These are phyloP conservation scores for Cyphomyrmex costatus DNA, from an alignment of 1,140 invertebrate genomes.

Conservation along the genomic window DNA sequence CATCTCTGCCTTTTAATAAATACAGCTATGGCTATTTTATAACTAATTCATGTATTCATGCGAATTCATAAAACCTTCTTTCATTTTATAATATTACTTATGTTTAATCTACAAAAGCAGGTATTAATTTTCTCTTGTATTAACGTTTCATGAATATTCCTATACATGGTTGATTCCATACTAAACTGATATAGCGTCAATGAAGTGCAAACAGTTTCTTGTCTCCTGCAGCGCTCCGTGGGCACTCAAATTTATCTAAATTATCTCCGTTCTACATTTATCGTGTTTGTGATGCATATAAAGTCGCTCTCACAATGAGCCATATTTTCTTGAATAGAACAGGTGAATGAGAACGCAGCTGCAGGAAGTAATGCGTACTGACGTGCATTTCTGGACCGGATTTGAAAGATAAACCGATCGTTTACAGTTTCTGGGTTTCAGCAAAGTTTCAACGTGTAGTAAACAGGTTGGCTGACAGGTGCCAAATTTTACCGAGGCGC, in stretches of 20 bases:
- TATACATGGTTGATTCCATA: neutral
- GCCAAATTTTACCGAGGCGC: neutral
- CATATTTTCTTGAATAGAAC: neutral
- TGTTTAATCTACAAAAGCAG: neutral
- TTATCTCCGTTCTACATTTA: constrained; percentile 32
- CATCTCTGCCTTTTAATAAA: neutral
- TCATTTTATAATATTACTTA: neutral
- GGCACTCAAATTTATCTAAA: constrained; percentile 46
- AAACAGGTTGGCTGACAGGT: neutral
- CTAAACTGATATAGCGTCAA: neutral
- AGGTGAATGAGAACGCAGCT: constrained; percentile 41
- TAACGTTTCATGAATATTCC: constrained; percentile 1
- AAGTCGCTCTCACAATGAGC: neutral
- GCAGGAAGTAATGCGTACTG: constrained; percentile 21
- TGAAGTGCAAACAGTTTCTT: constrained; percentile 20
- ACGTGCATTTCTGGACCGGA: neutral
- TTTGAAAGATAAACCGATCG: constrained; percentile 21
- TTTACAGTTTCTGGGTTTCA: neutral
- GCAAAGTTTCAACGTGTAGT: neutral
- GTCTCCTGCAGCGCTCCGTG: neutral
- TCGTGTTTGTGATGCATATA: constrained; percentile 17
- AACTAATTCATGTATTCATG: neutral
- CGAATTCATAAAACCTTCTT: neutral
- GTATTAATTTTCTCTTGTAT: constrained; percentile 4
- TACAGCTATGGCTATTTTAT: neutral